Base-by-base conservation (phyloP, 1,140 invertebrate genomes). In the Stegodyphus mimosarum region DNA sequence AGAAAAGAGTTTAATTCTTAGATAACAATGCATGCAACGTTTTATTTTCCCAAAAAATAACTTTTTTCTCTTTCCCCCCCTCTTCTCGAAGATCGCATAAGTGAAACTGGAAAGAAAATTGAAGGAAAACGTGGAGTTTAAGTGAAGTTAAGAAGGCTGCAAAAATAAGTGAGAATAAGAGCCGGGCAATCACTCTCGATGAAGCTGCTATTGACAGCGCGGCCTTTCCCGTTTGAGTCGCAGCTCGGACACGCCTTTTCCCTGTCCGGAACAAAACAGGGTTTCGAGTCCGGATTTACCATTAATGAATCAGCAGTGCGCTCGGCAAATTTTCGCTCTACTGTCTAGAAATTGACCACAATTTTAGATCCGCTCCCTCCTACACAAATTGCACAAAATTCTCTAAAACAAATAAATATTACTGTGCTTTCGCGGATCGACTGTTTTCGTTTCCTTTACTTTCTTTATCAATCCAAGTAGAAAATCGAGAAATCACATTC, bases 211-310 rank as follows among this genome's bases (percentile, higher is more conserved):
- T 84, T 84, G 81, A 84, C 81, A 84, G 81, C 60, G 51, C 72
- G 60, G 81, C 64, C 81, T 74, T 75, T 75, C 50, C 72, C 50
- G 73, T 15, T n/a, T 55, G 63, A 83, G 55, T 83, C 80, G 48
- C 48, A 70, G 73, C 18, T 50, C 13, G 66, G 81, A 60, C 81
- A 81, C 81, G 81, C 81, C 81, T 84, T 84, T 84, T 84, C 81
- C 49, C 63, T 84, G 81, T 84, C 71, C 72, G n/a, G 71, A 18
- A 84, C 81, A 84, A 84, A 84, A 84, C 81, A 84, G 80, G 60
- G 71, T 51, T 51, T 48, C 53, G 17, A 70, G 55, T 81, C 80
- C 80, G 33, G 50, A 84, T 66, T 66, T 53, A 72, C 81, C 33
- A 69, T 84, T 84, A 84, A 84, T 84, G 81, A 84, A 84, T 74